A percentile compares a stretch with the other conserved stretches of the same genome.
phyloP scores from a whole-genome alignment of 2,888 invertebrate genomes.

The Pseudoips prasinana region DNA sequence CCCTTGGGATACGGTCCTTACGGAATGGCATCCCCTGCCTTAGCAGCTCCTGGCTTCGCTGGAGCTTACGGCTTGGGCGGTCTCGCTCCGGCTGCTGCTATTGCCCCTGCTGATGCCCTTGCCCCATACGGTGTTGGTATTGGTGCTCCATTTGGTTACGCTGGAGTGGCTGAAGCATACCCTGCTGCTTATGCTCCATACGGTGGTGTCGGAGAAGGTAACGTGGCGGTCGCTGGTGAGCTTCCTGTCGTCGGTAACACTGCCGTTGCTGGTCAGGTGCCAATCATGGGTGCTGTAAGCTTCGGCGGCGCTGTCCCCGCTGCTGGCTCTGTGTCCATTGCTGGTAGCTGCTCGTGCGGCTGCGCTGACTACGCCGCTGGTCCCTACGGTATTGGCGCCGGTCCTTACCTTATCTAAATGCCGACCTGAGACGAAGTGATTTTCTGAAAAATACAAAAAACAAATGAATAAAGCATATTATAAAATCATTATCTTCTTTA shows the following conservation, averaged over 20 bases:
- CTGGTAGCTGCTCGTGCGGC: slow-evolving; percentile 15
- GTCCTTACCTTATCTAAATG: too few relatives aligned
- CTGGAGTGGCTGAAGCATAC: not conserved
- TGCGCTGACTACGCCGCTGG: slow-evolving; percentile 4
- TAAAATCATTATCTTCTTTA: too few relatives aligned
- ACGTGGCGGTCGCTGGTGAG: slow-evolving; percentile 35
- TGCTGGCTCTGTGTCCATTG: slow-evolving; percentile 16
- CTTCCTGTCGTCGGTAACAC: slow-evolving; percentile 36
- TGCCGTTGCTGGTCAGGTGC: slow-evolving; percentile 14
- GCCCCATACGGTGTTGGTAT: not conserved
- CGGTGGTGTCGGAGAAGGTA: slow-evolving; percentile 18
- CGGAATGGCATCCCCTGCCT: too few relatives aligned
- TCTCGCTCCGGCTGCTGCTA: slow-evolving; percentile 1
- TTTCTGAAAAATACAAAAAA: too few relatives aligned
- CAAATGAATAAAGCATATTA: too few relatives aligned
- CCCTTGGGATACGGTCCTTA: too few relatives aligned
- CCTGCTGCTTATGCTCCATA: not conserved
- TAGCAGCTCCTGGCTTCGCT: not conserved
- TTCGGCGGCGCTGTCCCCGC: slow-evolving; percentile 13
- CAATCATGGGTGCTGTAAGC: slow-evolving; percentile 16
- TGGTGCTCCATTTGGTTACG: not conserved
- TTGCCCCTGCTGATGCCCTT: not conserved
- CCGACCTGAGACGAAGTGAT: too few relatives aligned
- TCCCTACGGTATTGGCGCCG: too few relatives aligned
- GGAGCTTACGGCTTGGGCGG: slow-evolving; percentile 2